phyloP scores from a whole-genome alignment of 2,888 invertebrate genomes.

The Tanaodytes sp. region DNA sequence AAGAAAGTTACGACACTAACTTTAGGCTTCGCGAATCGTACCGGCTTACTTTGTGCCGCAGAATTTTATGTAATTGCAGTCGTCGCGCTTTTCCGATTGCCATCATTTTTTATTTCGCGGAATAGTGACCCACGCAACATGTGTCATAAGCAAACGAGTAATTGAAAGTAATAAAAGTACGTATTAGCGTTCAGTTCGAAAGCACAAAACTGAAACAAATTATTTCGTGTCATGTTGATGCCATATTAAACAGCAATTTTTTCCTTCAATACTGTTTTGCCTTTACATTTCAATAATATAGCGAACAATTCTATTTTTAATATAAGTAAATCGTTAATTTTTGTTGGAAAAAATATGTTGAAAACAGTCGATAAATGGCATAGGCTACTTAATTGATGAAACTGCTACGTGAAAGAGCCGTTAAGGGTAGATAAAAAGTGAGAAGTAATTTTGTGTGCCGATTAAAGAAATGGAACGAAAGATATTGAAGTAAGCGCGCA shows the following conservation, averaged over 20 bases:
- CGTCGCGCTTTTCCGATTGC: conserved; percentile 1
- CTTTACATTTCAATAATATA: background rate
- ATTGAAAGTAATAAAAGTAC: too few relatives aligned
- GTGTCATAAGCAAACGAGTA: conserved; percentile 14
- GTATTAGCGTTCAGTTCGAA: too few relatives aligned
- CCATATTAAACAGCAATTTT: too few relatives aligned
- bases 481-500: conserved; percentile 34
- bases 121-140: conserved; percentile 6
- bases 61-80: conserved; percentile 14
- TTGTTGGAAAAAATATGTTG: too few relatives aligned
- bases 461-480: conserved; percentile 52
- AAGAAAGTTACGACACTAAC: conserved; percentile 32
- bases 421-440: conserved; percentile 46
- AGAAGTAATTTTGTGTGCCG: conserved; percentile 49
- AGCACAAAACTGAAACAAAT: too few relatives aligned
- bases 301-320: background rate
- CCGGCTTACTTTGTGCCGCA: conserved; percentile 9
- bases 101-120: background rate
- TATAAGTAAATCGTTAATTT: background rate
- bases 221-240: too few relatives aligned
- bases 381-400: conserved; percentile 28
- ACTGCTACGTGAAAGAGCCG: conserved; percentile 32
- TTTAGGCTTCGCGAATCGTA: conserved; percentile 7
- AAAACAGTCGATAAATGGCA: conserved; percentile 12
- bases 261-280: background rate